Evolutionary conservation across 2,797 vertebrate species (phyloP), one percentile per base, ranked within the genome.

Genomic region (Periparus ater): DNA sequence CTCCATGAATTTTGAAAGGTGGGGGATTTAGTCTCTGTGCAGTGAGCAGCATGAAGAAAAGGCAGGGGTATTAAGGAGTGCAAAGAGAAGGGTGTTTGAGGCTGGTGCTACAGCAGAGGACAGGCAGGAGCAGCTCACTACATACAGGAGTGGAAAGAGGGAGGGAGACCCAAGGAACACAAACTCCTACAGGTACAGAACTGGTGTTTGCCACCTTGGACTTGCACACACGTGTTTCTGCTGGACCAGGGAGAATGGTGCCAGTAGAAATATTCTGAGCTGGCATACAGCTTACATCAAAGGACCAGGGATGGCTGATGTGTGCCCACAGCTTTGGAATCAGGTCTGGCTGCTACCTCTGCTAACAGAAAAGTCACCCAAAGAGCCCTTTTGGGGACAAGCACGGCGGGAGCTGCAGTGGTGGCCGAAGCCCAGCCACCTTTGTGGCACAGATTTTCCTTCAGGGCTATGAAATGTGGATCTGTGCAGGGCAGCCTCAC

Each of bases 1-100:
- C 73, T 80, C 70, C 79, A 63, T 88, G 85, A 95, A 95, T 94
- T 95, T 88, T 93, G 88, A 92, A 82, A 87, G n/a, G 32, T 14
- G 53, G 20, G 6, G 48, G 58, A 76, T 88, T 92, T 94, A 76
- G 45, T 55, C 10, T 74, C 34, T 42, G 18, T 40, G 34, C 8
- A 3, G 44, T 2, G 7, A 72, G 45, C 7, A 2, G 75, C 65
- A 32, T 16, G 42, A 44, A 68, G 73, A 44, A 53, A 34, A 51
- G 44, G 51, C 50, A 12, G 48, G 18, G 47, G 42, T 55, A 12
- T 66, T 44, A 50, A 29, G 36, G 80, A 65, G 7, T 68, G 74
- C 2, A 7, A 44, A 65, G 58, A 44, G 57, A 63, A 78, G 22
- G 42, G 62, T 45, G 54, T 25, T 23, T 40, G 58, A 57, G 45